A percentile compares a stretch with the other conserved stretches of the same genome.
Conservation (phyloP, 2,888 invertebrate genomes). For the Thumatha senex region DNA sequence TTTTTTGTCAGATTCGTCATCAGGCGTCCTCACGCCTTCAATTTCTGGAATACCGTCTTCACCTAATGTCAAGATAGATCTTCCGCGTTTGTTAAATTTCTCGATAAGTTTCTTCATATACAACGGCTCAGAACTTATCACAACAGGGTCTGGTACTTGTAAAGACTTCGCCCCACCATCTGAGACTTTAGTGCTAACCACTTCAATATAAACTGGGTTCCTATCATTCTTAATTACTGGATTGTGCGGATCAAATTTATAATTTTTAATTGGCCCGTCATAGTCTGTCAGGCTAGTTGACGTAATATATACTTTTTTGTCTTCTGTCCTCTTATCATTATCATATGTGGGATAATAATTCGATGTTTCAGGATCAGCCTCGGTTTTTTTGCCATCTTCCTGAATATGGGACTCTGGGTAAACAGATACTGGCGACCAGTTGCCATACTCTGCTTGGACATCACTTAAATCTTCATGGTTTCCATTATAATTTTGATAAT, state of each 20-base stretch:
- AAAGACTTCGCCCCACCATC: constrained; percentile 73
- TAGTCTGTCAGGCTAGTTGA: constrained; percentile 73
- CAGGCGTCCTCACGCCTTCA: constrained; percentile 92
- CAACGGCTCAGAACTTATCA: constrained; percentile 86
- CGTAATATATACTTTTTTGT: constrained; percentile 77
- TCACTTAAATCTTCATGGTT: constrained; percentile 69
- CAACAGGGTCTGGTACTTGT: constrained; percentile 87
- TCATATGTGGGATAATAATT: constrained; percentile 77
- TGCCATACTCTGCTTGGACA: constrained; percentile 78
- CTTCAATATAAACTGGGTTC: constrained; percentile 81
- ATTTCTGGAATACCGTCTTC: constrained; percentile 91
- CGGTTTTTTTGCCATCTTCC: constrained; percentile 69
- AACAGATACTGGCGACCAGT: constrained; percentile 80
- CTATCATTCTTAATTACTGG: constrained; percentile 80
- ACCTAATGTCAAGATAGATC: constrained; percentile 86
- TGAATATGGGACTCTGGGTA: constrained; percentile 77
- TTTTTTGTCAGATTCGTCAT: constrained; percentile 91
- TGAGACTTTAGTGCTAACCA: constrained; percentile 76
- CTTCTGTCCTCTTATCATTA: constrained; percentile 69
- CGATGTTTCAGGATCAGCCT: constrained; percentile 67
- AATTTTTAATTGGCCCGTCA: constrained; percentile 70
- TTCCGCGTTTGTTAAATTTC: constrained; percentile 83
- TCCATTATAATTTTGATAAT: constrained; percentile 72
- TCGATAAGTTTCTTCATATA: constrained; percentile 81
- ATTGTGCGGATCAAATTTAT: constrained; percentile 76